Percentiles rank a stretch among this genome's conserved stretches.
Evolutionary conservation across 23 tunicate genomes (phyloP).

Genomic region (Diplosoma virens): DNA sequence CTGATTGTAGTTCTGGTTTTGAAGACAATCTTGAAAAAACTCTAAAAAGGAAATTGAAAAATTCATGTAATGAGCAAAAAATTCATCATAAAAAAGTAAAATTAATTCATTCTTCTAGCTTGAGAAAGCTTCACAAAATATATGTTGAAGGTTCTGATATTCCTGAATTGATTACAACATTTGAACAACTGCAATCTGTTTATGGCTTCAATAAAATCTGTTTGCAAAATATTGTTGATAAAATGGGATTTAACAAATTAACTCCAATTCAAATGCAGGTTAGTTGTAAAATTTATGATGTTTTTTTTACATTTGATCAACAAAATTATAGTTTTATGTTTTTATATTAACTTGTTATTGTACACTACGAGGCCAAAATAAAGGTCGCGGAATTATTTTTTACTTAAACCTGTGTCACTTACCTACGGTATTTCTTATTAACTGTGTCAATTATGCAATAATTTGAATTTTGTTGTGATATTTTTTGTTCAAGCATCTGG

Average conservation of each 20-base stretch:
- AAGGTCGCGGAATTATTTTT: no score
- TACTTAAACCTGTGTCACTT: no score
- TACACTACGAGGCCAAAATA: no score
- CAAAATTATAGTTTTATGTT: no score
- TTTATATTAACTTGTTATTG: no score
- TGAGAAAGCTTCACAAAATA: constrained; percentile 43
- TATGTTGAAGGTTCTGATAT: constrained; percentile 74
- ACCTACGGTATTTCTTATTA: no score
- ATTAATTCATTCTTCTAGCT: background rate
- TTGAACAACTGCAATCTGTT: constrained; percentile 35
- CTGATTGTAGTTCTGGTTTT: no score
- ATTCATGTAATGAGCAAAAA: background rate
- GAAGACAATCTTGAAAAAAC: no score
- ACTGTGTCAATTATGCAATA: no score
- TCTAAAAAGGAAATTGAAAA: no score
- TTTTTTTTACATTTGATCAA: background rate
- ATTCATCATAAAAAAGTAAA: background rate
- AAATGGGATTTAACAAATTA: constrained; percentile 46
- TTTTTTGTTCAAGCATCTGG: no score
- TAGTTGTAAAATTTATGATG: background rate
- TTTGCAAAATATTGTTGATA: constrained; percentile 26
- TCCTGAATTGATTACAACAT: constrained; percentile 52
- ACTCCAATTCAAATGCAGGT: constrained; percentile 98
- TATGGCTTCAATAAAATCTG: constrained; percentile 27
- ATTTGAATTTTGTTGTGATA: no score